Base-by-base conservation (phyloP, 53 echinoderm and acorn worm species). In the Zoroaster sp. region DNA sequence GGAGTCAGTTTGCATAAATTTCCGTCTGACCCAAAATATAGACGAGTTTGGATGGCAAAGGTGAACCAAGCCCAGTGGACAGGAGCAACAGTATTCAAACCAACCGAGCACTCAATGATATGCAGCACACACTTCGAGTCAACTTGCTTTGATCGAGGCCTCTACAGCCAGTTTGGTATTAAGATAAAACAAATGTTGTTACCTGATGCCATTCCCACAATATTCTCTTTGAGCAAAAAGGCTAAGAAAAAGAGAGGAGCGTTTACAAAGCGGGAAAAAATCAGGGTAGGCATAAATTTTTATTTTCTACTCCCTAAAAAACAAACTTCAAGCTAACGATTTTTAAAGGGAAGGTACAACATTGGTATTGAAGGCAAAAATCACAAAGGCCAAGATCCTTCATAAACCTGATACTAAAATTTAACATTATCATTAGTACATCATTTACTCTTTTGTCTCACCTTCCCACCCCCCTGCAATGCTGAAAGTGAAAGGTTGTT, bases 71-170 rank as follows among this genome's bases (percentile, higher is more conserved):
- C 72, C 8, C 72, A 51, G n/a, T n/a, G n/a, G n/a, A n/a, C n/a
- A n/a, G n/a, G n/a, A 33, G 73, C 87, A 23, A 44, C 72, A 21
- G 73, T 73, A 54, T 32, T 35, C 36, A 74, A 74, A 17, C 87
- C 87, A 17, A 32, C 51, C 12, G 35, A 44, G 2, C 52, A 72
- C 37, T 49, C 72, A 49, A 28, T 32, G 9, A 28, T 87, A 8
- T 87, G 87, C 87, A 87, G 88, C 49, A 68, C 44, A 5, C 88
- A 88, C 47, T 88, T 88, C 28, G 63, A 59, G 28, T 11, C 63
- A 59, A 21, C 21, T 9, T 59, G 63, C 25, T 59, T 59, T 59
- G 23, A 59, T 59, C 28, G 23, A 8, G 63, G 63, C 23, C 17
- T 59, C 28, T 59, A 25, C 63, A 59, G 28, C 11, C 23, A 59